A percentile compares a stretch with the other conserved stretches of the same genome.
Evolutionary conservation across 2,113 vertebrate genomes (phyloP).

Genomic region (Pomatostomus ruficeps): DNA sequence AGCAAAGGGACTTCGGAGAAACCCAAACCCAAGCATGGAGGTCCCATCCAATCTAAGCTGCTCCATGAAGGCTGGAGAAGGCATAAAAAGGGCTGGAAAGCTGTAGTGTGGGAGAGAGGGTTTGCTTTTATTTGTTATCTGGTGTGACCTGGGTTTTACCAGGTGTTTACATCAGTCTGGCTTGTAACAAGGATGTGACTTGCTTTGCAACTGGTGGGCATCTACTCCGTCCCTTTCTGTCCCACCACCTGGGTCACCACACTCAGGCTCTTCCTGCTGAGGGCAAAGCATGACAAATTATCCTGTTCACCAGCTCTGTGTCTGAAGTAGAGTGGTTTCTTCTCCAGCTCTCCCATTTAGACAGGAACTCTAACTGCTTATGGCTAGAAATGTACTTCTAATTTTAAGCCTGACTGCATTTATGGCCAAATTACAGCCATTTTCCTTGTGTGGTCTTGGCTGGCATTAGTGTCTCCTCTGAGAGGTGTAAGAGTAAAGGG

Average conservation of each 20-base stretch:
- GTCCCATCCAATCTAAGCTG: background rate
- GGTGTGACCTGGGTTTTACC: background rate
- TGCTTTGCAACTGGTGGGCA: background rate
- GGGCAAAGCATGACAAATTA: background rate
- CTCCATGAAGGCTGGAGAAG: background rate
- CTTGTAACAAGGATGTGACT: background rate
- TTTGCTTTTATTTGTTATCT: background rate
- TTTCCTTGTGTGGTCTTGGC: background rate
- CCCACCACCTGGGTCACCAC: background rate
- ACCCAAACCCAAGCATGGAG: background rate
- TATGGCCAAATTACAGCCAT: background rate
- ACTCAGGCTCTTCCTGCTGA: background rate
- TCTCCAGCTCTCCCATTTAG: background rate
- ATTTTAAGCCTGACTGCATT: slow-evolving; percentile 6
- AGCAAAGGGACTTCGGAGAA: background rate
- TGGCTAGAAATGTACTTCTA: background rate
- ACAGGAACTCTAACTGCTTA: background rate
- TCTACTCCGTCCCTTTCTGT: background rate
- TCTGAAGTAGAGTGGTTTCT: background rate
- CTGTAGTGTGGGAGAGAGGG: background rate
- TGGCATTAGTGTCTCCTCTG: background rate
- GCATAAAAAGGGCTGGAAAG: background rate
- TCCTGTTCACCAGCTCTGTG: background rate
- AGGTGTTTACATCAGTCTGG: background rate
- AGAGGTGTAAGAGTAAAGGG: background rate